These are phyloP conservation scores for Holacanthella duospinosa DNA, from an alignment of 2,888 invertebrate genomes.

Conservation along the genomic window DNA sequence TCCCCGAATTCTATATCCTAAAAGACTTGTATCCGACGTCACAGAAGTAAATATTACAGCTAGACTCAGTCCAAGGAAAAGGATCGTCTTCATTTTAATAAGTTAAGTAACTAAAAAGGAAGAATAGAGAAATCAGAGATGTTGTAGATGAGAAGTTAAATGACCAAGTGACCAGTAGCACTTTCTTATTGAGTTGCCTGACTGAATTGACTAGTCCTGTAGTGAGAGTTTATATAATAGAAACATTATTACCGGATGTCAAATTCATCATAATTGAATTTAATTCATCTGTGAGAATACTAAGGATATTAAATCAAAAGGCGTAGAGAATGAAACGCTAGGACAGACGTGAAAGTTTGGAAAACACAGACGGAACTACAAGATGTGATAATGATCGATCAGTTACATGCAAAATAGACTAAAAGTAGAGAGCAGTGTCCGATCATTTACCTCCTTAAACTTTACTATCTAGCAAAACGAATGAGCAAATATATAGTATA, in stretches of 20 bases:
- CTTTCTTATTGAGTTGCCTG: neutral
- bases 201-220: neutral
- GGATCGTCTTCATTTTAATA: neutral
- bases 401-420: neutral
- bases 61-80: neutral
- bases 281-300: neutral
- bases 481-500: too few relatives aligned
- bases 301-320: neutral
- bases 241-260: neutral
- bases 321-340: neutral
- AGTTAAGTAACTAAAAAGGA: neutral
- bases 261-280: neutral
- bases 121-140: neutral
- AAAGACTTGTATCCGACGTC: too few relatives aligned
- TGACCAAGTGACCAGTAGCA: neutral
- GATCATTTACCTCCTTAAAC: too few relatives aligned
- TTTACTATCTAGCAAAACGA: too few relatives aligned
- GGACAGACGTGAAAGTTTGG: neutral
- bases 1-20: slow-evolving; percentile 1
- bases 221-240: slow-evolving; percentile 3
- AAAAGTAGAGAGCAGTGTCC: too few relatives aligned
- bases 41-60: too few relatives aligned
- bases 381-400: neutral
- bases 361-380: neutral
- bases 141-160: neutral